phyloP scores from a whole-genome alignment of 2,113 vertebrate genomes.

The Argyrosomus japonicus region DNA sequence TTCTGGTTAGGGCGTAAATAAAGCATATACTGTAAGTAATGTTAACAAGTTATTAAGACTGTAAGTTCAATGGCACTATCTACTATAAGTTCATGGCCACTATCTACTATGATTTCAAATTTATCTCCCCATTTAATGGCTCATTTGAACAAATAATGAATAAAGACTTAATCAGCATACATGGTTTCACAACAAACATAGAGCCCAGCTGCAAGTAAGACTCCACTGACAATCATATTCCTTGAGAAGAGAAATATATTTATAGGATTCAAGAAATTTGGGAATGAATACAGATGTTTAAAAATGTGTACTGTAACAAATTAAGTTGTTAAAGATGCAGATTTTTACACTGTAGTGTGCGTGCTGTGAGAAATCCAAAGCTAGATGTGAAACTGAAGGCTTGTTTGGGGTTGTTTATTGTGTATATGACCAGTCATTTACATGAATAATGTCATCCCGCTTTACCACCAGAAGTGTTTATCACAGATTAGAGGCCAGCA shows the following conservation, averaged over 20 bases:
- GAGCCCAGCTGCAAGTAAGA: background rate
- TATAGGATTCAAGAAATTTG: background rate
- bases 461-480: constrained; percentile 83
- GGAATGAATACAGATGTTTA: background rate
- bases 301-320: background rate
- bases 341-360: background rate
- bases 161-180: constrained; percentile 19
- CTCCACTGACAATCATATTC: background rate
- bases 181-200: constrained; percentile 29
- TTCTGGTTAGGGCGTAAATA: background rate
- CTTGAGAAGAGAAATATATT: background rate
- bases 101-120: background rate
- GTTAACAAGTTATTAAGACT: background rate
- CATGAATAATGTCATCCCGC: constrained; percentile 53
- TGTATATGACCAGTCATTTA: constrained; percentile 52
- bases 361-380: background rate
- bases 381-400: constrained; percentile 30
- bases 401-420: constrained; percentile 60
- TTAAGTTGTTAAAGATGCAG: background rate
- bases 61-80: background rate
- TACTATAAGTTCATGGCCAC: background rate
- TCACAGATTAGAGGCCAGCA: constrained; percentile 88
- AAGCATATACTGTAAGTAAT: background rate
- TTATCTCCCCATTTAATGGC: constrained; percentile 42
- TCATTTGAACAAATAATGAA: constrained; percentile 23